Evolutionary conservation across 2,113 vertebrate genomes (phyloP), one percentile per base, ranked within the genome.

Genomic region (Oceanites oceanicus): DNA sequence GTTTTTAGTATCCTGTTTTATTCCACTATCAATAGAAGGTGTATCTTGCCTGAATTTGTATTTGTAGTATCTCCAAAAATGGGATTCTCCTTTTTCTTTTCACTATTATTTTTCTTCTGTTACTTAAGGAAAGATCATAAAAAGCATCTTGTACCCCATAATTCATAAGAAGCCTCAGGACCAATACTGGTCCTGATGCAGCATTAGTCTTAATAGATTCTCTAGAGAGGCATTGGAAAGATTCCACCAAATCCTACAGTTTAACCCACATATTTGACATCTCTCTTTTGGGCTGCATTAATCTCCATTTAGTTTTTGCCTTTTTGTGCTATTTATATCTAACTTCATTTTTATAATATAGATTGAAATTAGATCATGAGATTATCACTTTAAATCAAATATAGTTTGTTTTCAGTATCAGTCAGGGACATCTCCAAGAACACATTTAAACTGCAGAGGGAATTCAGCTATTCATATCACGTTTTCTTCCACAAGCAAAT

Each of bases 381-480:
- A 59, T 93, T 92, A 80, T 66, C 26, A 53, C 27, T 90, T 93
- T 72, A 87, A 91, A 86, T 73, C 74, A 79, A 82, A 62, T 55
- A n/a, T 9, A 79, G 27, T 65, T 88, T 72, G 17, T 42, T 94
- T 92, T 79, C 84, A 47, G n/a, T 53, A 79, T 85, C 84, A 85
- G 62, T 36, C 83, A 68, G 44, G 36, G 23, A 49, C 7, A 23
- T 76, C 45, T 90, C 74, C 34, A 85, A 89, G 73, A 94, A 26
- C 40, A 15, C 7, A 42, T 89, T 85, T 87, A 70, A 95, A 76
- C 29, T 82, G 50, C 62, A 87, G 66, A 94, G 67, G 70, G 66
- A 91, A 87, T 88, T 96, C 73, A 95, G 26, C n/a, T 94, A 89
- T 95, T 94, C 97, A 67, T 22, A 70, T 78, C 95, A 89, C 23